phyloP scores from a whole-genome alignment of 2,113 vertebrate genomes.

The Psittacula cyanocephala region DNA sequence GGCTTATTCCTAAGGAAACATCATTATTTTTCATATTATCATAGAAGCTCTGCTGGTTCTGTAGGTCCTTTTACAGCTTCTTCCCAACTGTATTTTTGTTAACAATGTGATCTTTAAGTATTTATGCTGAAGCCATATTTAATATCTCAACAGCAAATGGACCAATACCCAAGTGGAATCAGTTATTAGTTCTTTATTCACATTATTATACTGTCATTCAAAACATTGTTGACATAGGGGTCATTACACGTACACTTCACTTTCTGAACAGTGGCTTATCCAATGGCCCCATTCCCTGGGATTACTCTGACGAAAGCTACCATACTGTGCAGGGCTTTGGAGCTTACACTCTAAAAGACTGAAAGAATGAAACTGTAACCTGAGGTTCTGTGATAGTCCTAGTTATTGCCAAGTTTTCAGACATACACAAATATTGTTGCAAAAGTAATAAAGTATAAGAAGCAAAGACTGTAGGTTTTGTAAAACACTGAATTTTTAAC shows the following conservation, averaged over 20 bases:
- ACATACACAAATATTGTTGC: not conserved
- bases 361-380: not conserved
- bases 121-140: constrained; percentile 18
- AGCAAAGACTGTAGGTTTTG: not conserved
- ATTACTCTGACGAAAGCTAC: not conserved
- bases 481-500: not conserved
- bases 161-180: not conserved
- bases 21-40: not conserved
- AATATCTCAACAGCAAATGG: not conserved
- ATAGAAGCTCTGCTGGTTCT: not conserved
- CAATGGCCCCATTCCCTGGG: not conserved
- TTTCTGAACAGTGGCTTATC: not conserved
- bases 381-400: not conserved
- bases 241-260: not conserved
- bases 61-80: not conserved
- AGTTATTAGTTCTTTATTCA: not conserved
- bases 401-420: not conserved
- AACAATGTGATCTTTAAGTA: not conserved
- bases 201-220: not conserved
- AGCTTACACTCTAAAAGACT: not conserved
- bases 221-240: not conserved
- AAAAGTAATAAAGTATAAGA: not conserved
- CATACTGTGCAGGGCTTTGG: not conserved
- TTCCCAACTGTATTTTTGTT: not conserved
- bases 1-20: not conserved